phyloP scores from a whole-genome alignment of 1,140 invertebrate species.

The Anoplolepis gracilipes region DNA sequence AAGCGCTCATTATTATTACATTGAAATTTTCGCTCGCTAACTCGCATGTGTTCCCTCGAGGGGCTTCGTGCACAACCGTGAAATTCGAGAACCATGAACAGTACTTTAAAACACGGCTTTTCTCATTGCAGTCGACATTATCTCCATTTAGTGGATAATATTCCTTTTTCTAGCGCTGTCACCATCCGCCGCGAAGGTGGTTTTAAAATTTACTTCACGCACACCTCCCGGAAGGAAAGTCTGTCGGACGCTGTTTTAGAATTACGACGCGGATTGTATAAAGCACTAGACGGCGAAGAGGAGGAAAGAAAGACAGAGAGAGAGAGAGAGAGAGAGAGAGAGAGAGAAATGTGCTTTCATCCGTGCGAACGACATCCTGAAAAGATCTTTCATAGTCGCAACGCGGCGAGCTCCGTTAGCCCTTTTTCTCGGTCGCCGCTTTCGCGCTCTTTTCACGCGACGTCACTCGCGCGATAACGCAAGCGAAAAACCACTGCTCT shows the following conservation, averaged over 20 bases:
- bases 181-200: constrained; percentile 42
- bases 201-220: constrained; percentile 60
- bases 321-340: constrained; percentile 37
- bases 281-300: constrained; percentile 19
- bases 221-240: constrained; percentile 45
- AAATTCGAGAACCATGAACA: constrained; percentile 45
- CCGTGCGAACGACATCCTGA: constrained; percentile 35
- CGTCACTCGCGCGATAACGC: constrained; percentile 47
- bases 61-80: not conserved
- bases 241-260: constrained; percentile 50
- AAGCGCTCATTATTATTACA: constrained; percentile 15
- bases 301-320: constrained; percentile 2
- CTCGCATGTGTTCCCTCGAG: constrained; percentile 1
- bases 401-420: constrained; percentile 45
- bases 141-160: constrained; percentile 56
- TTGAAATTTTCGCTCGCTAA: constrained; percentile 22
- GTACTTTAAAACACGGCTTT: constrained; percentile 46
- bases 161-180: constrained; percentile 31
- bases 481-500: constrained; percentile 40
- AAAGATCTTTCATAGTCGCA: constrained; percentile 56
- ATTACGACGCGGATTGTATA: constrained; percentile 55
- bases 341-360: constrained; percentile 52
- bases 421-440: constrained; percentile 60
- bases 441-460: constrained; percentile 59
- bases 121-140: constrained; percentile 46